phyloP scores from a whole-genome alignment of 2,888 invertebrate species.

The Odontomyia ornata region DNA sequence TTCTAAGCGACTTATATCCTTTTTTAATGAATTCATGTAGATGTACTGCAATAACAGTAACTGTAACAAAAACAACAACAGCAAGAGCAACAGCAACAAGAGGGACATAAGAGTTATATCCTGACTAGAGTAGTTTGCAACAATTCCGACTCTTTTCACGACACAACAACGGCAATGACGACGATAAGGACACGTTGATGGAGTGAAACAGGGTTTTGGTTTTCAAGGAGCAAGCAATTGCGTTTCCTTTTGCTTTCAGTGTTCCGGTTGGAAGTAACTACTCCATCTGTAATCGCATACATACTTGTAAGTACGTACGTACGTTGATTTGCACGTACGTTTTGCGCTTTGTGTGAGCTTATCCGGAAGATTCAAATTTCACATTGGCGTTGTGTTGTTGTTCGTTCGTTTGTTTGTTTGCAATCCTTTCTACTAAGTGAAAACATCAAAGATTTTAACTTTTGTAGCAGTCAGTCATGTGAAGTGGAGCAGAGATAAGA shows the following conservation, averaged over 20 bases:
- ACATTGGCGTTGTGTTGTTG: background rate
- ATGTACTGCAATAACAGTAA: conserved; percentile 21
- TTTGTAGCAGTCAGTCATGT: background rate
- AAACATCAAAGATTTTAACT: background rate
- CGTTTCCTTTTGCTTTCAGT: background rate
- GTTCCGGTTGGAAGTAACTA: background rate
- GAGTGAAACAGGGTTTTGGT: background rate
- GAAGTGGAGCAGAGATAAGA: background rate
- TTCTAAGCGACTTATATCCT: conserved; percentile 38
- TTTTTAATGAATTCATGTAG: conserved; percentile 44
- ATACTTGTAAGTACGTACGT: background rate
- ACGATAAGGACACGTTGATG: background rate
- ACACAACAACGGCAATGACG: background rate
- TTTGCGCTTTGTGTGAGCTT: background rate
- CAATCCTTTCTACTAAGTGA: background rate
- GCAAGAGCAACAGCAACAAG: background rate
- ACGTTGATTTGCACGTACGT: background rate
- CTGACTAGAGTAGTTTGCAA: background rate
- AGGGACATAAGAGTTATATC: background rate
- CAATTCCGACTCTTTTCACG: background rate
- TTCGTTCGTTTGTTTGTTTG: background rate
- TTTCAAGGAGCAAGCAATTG: background rate
- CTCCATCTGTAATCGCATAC: background rate
- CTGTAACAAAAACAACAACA: conserved; percentile 20
- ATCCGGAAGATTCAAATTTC: conserved; percentile 5